Conservation (phyloP, 2,888 invertebrate species). For the Xestia xanthographa region DNA sequence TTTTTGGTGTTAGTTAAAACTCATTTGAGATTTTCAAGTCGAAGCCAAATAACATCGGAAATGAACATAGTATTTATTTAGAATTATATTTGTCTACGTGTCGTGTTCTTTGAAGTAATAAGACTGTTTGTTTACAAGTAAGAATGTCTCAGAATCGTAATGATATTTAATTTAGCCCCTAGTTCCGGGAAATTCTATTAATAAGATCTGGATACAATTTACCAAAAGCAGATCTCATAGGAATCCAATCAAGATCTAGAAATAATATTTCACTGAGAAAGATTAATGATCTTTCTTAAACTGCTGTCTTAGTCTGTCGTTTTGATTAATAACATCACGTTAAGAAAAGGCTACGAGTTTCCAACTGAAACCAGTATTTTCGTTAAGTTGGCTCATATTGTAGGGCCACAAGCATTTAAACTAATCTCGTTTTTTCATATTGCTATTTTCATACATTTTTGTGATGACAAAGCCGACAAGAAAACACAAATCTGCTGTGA, state of each 20-base stretch:
- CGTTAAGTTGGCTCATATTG: slow-evolving; percentile 9
- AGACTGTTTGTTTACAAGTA: background rate
- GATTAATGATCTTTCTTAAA: slow-evolving; percentile 59
- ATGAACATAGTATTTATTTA: background rate
- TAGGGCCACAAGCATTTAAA: background rate
- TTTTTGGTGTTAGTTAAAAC: background rate
- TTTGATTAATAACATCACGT: slow-evolving; percentile 54
- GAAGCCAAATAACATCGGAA: background rate
- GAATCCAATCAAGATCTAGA: slow-evolving; percentile 44
- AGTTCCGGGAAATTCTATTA: background rate
- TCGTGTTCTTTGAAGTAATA: background rate
- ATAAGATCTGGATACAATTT: slow-evolving; percentile 12
- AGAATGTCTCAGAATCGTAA: background rate
- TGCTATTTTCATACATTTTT: background rate
- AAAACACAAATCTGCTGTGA: background rate
- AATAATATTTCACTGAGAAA: slow-evolving; percentile 60
- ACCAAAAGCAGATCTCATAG: slow-evolving; percentile 14
- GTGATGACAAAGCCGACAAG: background rate
- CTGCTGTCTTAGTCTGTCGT: slow-evolving; percentile 40
- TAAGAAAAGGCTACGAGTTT: slow-evolving; percentile 30
- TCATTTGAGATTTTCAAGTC: background rate
- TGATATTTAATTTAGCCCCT: background rate
- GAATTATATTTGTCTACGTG: background rate
- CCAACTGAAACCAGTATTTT: slow-evolving; percentile 15
- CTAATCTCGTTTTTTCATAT: background rate